Evolutionary conservation across 2,113 vertebrate species (phyloP).

Genomic region (Anguilla rostrata): DNA sequence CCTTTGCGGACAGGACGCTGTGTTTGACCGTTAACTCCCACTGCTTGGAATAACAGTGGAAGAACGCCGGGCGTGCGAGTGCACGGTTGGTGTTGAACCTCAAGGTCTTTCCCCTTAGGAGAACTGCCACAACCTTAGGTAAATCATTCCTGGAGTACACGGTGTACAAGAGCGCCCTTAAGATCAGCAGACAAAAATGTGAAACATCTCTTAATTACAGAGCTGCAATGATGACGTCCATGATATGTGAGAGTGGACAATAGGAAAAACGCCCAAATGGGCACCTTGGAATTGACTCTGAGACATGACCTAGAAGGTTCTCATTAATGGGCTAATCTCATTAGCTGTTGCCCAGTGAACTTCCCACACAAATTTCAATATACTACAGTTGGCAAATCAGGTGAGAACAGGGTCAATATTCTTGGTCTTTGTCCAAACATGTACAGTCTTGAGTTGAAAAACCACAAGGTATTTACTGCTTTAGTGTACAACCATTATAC

Average conservation of each 20-base stretch:
- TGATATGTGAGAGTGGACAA: background rate
- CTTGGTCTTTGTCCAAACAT: background rate
- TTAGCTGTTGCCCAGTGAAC: background rate
- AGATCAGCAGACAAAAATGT: background rate
- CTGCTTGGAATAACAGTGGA: background rate
- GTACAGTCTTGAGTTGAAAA: background rate
- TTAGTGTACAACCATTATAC: background rate
- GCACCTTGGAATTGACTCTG: background rate
- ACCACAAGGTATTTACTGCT: background rate
- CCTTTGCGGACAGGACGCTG: background rate
- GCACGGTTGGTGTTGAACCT: background rate
- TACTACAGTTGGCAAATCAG: background rate
- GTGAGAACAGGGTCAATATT: background rate
- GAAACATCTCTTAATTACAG: background rate
- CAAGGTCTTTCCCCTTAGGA: background rate
- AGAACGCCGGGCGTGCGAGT: background rate
- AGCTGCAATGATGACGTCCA: background rate
- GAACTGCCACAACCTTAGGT: background rate
- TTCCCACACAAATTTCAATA: background rate
- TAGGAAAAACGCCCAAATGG: background rate
- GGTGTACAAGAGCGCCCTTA: background rate
- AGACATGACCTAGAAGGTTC: background rate
- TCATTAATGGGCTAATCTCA: too few relatives aligned
- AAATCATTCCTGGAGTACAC: background rate
- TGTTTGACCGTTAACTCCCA: too few relatives aligned